phyloP scores from a whole-genome alignment of 2,888 invertebrate genomes.

The Petrolisthes cinctipes region DNA sequence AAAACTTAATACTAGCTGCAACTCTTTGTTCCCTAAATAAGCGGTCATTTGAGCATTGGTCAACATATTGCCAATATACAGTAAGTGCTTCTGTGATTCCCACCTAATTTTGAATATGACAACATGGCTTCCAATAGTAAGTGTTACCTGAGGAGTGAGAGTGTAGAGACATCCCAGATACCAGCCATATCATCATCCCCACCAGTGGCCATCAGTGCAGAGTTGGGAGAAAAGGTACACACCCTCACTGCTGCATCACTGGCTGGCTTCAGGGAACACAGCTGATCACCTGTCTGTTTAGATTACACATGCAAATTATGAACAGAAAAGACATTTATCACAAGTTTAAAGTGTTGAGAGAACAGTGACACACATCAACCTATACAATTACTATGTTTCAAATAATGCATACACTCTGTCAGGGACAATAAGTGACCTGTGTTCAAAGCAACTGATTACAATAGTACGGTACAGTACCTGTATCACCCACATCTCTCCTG shows the following conservation, averaged over 20 bases:
- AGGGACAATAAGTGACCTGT: too few species aligned
- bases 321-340: too few species aligned
- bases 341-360: neutral
- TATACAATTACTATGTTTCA: neutral
- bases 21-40: too few species aligned
- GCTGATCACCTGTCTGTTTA: conserved; percentile 73
- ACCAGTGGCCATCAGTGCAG: conserved; percentile 77
- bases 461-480: too few species aligned
- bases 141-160: conserved; percentile 75
- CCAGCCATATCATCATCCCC: conserved; percentile 78
- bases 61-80: neutral
- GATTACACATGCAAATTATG: neutral
- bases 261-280: conserved; percentile 77
- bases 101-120: neutral
- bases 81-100: neutral
- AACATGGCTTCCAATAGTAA: neutral
- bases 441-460: too few species aligned
- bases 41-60: too few species aligned
- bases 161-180: conserved; percentile 74
- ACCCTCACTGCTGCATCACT: conserved; percentile 77
- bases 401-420: too few species aligned
- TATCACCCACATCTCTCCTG: too few species aligned
- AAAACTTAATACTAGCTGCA: too few species aligned
- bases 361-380: neutral
- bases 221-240: conserved; percentile 79